Conservation (phyloP, 2,797 vertebrate species). For the Fundulus diaphanus region DNA sequence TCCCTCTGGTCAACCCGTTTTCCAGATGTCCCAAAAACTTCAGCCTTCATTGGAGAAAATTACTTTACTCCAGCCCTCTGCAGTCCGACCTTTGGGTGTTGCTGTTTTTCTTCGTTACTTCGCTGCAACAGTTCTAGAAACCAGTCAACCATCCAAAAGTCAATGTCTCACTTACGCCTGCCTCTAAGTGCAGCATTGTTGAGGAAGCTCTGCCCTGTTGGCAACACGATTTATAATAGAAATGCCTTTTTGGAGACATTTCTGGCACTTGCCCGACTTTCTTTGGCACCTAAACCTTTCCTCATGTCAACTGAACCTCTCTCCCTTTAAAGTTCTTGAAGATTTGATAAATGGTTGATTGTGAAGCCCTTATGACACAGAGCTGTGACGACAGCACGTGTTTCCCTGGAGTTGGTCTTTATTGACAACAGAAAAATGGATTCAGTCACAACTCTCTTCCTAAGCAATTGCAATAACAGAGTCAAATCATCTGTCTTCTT, state of each 20-base stretch:
- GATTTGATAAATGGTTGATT: neutral
- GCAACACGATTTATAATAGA: neutral
- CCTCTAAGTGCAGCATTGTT: neutral
- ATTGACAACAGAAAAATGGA: neutral
- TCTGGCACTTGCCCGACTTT: neutral
- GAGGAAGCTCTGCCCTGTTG: neutral
- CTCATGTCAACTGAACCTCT: no score
- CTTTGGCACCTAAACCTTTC: neutral
- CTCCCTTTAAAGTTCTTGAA: no score
- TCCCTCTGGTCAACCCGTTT: neutral
- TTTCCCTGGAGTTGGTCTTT: neutral
- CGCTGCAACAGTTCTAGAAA: neutral
- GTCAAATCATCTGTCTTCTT: neutral
- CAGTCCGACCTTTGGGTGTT: neutral
- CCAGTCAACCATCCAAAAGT: neutral
- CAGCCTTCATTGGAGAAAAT: neutral
- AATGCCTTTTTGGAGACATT: neutral
- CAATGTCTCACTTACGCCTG: neutral
- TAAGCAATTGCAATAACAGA: neutral
- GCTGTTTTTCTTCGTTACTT: neutral
- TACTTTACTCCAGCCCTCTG: neutral
- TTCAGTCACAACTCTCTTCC: neutral
- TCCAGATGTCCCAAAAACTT: neutral
- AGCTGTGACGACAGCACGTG: neutral
- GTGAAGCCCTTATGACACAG: neutral